Conservation (phyloP, 92 coral and sea anemone genomes). For the Parazoanthus darwini region DNA sequence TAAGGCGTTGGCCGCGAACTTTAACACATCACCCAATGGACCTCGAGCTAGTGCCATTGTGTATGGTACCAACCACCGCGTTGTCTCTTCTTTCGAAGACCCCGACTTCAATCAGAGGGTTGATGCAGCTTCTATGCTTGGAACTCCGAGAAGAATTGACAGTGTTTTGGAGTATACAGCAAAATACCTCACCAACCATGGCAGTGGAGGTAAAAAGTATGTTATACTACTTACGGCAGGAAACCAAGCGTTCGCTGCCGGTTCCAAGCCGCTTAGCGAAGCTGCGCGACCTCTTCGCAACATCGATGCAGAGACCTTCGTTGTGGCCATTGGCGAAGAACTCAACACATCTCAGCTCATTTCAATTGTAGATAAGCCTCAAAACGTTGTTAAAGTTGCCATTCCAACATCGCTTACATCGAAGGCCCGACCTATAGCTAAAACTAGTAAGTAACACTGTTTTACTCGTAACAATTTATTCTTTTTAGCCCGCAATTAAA, state of each 20-base stretch:
- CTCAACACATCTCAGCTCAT: not conserved
- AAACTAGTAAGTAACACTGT: conserved; percentile 7
- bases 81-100: conserved; percentile 20
- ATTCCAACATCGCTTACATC: not conserved
- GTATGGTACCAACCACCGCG: not conserved
- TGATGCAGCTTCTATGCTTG: conserved; percentile 7
- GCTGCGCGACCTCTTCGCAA: conserved; percentile 33
- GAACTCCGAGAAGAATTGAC: conserved; percentile 28
- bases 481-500: not conserved
- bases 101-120: conserved; percentile 22
- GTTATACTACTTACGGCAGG: conserved; percentile 29
- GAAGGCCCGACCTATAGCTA: conserved; percentile 8
- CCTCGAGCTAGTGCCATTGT: conserved; percentile 38
- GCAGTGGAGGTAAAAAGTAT: conserved; percentile 12
- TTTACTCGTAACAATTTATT: not conserved
- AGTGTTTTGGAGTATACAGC: conserved; percentile 16
- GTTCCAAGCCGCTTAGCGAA: conserved; percentile 29
- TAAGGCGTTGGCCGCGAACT: conserved; percentile 18
- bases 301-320: conserved; percentile 31
- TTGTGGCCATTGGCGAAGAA: conserved; percentile 31
- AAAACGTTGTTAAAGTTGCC: conserved; percentile 24
- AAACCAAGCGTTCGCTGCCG: not conserved
- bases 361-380: conserved; percentile 15
- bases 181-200: conserved; percentile 20
- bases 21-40: conserved; percentile 16